Conservation (phyloP, 2,888 invertebrate genomes). For the Autographa gamma region DNA sequence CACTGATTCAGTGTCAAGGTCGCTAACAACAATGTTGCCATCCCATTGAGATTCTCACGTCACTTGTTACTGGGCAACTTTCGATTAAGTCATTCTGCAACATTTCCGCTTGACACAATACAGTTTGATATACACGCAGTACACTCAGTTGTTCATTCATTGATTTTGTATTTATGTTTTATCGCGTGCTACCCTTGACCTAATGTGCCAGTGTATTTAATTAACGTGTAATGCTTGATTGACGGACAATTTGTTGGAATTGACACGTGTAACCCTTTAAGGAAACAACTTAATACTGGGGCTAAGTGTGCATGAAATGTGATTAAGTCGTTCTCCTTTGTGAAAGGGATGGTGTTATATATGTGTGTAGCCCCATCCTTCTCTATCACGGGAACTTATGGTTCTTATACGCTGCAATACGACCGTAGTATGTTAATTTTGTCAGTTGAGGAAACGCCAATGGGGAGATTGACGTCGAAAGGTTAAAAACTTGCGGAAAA, state of each 20-base stretch:
- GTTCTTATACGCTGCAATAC: neutral
- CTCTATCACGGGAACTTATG: neutral
- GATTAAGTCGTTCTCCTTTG: neutral
- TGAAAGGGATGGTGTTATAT: neutral
- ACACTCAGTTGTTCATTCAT: neutral
- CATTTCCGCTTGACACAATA: neutral
- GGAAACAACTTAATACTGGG: neutral
- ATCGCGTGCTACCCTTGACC: constrained; percentile 1
- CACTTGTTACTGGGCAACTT: constrained; percentile 31
- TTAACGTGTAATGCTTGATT: neutral
- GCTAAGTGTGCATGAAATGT: too few species aligned
- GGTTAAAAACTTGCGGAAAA: too few species aligned
- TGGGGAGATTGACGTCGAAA: too few species aligned
- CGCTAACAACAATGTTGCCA: constrained; percentile 49
- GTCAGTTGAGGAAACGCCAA: neutral
- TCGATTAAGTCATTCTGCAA: constrained; percentile 13
- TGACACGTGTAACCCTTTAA: neutral
- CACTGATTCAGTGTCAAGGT: constrained; percentile 56
- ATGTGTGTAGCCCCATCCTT: neutral
- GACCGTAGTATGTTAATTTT: neutral
- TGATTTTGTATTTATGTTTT: neutral
- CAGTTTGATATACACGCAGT: neutral
- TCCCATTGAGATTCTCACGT: constrained; percentile 15
- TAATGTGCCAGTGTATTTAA: neutral
- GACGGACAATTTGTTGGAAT: neutral